phyloP scores from a whole-genome alignment of 2,113 vertebrate genomes.

The human region DNA sequence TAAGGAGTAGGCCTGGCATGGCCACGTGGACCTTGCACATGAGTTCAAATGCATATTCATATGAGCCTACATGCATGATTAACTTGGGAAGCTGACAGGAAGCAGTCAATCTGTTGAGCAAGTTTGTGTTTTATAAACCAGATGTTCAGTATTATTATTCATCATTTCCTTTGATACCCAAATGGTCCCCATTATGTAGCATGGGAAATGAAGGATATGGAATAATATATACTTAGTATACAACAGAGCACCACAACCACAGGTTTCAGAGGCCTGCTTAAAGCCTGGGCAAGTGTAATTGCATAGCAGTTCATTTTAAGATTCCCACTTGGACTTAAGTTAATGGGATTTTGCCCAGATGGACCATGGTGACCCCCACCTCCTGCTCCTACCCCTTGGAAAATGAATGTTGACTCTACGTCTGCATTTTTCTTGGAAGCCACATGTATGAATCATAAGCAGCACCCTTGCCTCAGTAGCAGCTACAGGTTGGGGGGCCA shows the following conservation, averaged over 20 bases:
- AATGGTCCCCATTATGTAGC: conserved; percentile 70
- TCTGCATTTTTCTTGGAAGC: conserved; percentile 74
- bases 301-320: conserved; percentile 52
- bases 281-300: conserved; percentile 40
- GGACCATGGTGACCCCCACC: conserved; percentile 28
- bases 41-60: conserved; percentile 60
- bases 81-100: conserved; percentile 75
- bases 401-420: conserved; percentile 63
- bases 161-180: conserved; percentile 79
- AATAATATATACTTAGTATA: conserved; percentile 68
- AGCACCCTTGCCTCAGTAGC: not conserved
- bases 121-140: conserved; percentile 77
- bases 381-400: conserved; percentile 37
- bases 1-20: not conserved
- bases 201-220: conserved; percentile 76
- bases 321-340: conserved; percentile 55
- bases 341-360: conserved; percentile 65
- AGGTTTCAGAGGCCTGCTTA: conserved; percentile 35
- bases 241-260: conserved; percentile 33
- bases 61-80: conserved; percentile 53
- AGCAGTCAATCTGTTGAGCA: conserved; percentile 78
- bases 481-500: not conserved
- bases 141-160: conserved; percentile 78
- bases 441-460: conserved; percentile 16
- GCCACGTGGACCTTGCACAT: not conserved